Base-by-base conservation (phyloP, 2,113 vertebrate species). In the Elephas maximus region DNA sequence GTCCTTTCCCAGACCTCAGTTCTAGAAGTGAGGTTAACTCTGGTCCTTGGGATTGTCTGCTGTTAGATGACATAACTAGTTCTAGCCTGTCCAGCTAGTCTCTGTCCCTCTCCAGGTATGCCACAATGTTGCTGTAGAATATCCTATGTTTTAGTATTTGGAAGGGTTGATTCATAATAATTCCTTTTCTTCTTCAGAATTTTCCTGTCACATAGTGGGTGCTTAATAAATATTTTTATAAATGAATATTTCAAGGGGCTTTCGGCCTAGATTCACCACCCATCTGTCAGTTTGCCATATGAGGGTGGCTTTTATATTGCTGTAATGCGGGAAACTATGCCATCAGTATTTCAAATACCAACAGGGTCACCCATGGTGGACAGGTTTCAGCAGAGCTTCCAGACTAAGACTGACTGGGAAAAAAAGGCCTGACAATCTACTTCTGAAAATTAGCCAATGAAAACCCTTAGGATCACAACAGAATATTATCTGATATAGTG, bases 151-250 rank as follows among this genome's bases (percentile, higher is more conserved):
- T 73, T 65, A 77, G n/a, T 76, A 51, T 94, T 80, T 53, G 62
- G 57, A 11, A 45, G 79, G 7, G 45, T 92, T 74, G 18, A 53
- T 60, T 53, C 37, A 28, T 8, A 5, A 41, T 57, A 48, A 37
- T 96, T 62, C 62, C 18, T 91, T 90, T 30, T 73, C 12, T 93
- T 92, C 82, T 21, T 21, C 45, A 60, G 77, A 87, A 79, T 44
- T 86, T 89, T 82, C 65, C 91, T 83, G 33, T 65, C 74, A 86
- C 24, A 8, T 65, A 48, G 67, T 21, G 73, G n/a, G 20, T 41
- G 15, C 17, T 79, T 44, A 20, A 30, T 48, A 67, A 41, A 37
- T 51, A 73, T 26, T 84, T 81, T 89, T 73, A 65, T 86, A 71
- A 91, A 44, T 24, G 14, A 95, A 74, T 74, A 30, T 45, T 81